Evolutionary conservation across 2,113 vertebrate species (phyloP), one percentile per base, ranked within the genome.

Genomic region (Apodemus speciosus): DNA sequence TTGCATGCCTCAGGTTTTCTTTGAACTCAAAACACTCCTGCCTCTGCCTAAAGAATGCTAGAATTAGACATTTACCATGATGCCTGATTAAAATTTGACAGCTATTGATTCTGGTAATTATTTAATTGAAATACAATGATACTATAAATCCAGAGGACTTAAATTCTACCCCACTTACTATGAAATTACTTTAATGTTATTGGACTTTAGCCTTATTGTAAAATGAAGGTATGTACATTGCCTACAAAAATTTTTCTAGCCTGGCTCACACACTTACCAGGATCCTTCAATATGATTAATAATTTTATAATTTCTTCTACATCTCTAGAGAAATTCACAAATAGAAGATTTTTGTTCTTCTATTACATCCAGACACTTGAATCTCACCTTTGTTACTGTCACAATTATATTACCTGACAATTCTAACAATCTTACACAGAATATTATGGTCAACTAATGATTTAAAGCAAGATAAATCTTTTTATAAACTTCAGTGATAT

Each of bases 341-440:
- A 95, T 75, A 87, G 38, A 77, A 91, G 20, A 43, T 51, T 83
- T 92, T 93, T 90, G 38, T 90, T 91, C 58, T 72, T 25, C 16
- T 80, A 2, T 79, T 91, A 89, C 89, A 77, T 21, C 53, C 94
- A 87, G 5, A 38, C 23, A 85, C n/a, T 84, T 93, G 49, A 91
- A 40, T 95, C 93, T 89, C 53, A 51, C 56, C 15, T 92, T 92
- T 56, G 56, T 23, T 89, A 86, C 72, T 81, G 14, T 43, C 64
- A 84, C 6, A 66, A 64, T 51, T 60, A 18, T 81, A 75, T 95
- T 87, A 30, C 16, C 89, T 89, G 86, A 89, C 66, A 94, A 46
- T 89, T 9, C 43, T 72, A 88, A 81, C 62, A 38, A 38, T 81
- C 14, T 23, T 81, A 76, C 14, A 85, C 38, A 64, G 6, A 10